Conservation (phyloP, 2,888 invertebrate genomes). For the Plebejus argus region DNA sequence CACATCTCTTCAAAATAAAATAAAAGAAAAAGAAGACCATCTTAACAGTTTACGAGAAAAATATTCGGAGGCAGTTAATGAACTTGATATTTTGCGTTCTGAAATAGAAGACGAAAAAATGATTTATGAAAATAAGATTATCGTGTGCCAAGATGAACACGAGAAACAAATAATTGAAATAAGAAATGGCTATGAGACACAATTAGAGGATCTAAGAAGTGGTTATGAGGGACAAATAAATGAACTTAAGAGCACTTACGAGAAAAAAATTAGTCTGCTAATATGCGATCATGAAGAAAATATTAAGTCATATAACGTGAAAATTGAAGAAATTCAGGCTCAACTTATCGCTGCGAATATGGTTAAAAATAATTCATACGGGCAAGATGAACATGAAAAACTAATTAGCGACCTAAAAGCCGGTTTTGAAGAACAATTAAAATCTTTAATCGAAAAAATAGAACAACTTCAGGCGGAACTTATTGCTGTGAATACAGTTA, state of each 20-base stretch:
- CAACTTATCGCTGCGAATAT: constrained; percentile 54
- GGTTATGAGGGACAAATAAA: constrained; percentile 52
- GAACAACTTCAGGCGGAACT: constrained; percentile 53
- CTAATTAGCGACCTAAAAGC: background rate
- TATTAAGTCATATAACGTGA: background rate
- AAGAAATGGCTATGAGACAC: constrained; percentile 51
- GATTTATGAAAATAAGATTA: constrained; percentile 66
- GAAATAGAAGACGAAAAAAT: constrained; percentile 74
- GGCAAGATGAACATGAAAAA: background rate
- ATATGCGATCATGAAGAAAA: background rate
- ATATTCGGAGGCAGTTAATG: constrained; percentile 65
- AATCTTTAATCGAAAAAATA: background rate
- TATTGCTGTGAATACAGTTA: constrained; percentile 49
- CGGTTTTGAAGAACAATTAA: background rate
- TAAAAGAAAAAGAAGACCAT: constrained; percentile 72
- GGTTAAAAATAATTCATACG: constrained; percentile 54
- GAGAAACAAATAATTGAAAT: constrained; percentile 64
- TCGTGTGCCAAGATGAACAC: constrained; percentile 71
- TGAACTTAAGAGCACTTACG: constrained; percentile 35
- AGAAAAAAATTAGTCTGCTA: background rate
- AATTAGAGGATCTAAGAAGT: constrained; percentile 35
- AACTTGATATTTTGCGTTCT: constrained; percentile 67
- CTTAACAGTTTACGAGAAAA: constrained; percentile 65
- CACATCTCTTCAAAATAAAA: constrained; percentile 65
- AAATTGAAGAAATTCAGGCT: constrained; percentile 45